A percentile compares a stretch with the other conserved stretches of the same genome.
Conservation (phyloP, 2,113 vertebrate genomes). For the Chiloscyllium plagiosum region DNA sequence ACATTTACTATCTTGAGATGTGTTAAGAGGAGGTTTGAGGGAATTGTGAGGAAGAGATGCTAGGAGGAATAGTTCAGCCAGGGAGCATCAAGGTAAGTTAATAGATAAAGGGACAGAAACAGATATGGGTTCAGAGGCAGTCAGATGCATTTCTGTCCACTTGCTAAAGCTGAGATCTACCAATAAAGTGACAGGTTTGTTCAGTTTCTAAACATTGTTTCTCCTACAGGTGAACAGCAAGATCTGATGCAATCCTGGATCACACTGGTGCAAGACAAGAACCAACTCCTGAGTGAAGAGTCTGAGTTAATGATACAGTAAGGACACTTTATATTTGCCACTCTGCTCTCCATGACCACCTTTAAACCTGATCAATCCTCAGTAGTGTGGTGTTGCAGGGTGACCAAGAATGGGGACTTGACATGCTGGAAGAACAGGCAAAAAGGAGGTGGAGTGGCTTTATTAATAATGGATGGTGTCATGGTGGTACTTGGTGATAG, state of each 20-base stretch:
- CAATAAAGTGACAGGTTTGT: background rate
- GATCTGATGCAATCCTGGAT: constrained; percentile 75
- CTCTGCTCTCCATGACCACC: background rate
- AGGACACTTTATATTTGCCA: constrained; percentile 43
- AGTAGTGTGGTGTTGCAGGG: no score
- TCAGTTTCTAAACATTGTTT: background rate
- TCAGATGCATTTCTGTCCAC: background rate
- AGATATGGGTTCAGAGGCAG: background rate
- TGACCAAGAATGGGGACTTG: no score
- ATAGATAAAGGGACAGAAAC: background rate
- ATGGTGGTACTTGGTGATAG: no score
- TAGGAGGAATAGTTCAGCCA: background rate
- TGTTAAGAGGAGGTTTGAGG: background rate
- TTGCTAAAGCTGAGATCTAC: background rate
- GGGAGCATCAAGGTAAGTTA: background rate
- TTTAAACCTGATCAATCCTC: background rate
- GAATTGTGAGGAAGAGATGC: background rate
- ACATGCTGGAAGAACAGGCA: no score
- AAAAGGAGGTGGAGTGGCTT: no score
- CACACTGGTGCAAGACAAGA: constrained; percentile 79
- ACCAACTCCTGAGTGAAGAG: constrained; percentile 75
- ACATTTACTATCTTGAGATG: background rate
- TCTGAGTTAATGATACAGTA: constrained; percentile 90
- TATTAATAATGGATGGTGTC: no score
- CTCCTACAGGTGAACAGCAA: constrained; percentile 39